Percentiles rank a stretch among this genome's conserved stretches.
Conservation (phyloP, 1,140 invertebrate genomes). For the Drosophila leontia region DNA sequence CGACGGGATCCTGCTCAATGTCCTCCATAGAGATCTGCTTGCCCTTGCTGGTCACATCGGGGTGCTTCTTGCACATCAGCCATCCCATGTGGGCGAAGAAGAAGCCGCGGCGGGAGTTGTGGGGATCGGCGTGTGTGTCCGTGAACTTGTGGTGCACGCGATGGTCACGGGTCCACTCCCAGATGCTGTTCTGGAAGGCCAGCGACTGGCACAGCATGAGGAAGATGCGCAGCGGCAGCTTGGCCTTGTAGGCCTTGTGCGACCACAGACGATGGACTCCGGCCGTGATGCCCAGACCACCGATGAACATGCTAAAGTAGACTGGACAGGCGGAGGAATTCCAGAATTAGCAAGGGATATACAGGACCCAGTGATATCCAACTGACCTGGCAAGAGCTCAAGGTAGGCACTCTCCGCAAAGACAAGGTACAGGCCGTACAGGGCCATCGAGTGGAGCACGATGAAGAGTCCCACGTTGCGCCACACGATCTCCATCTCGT, state of each 20-base stretch:
- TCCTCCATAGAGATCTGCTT: conserved; percentile 90
- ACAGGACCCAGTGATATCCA: not conserved
- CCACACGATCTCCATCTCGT: conserved; percentile 88
- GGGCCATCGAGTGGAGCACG: conserved; percentile 88
- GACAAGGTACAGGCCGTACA: conserved; percentile 89
- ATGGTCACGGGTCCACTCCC: conserved; percentile 87
- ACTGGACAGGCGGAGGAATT: conserved; percentile 24
- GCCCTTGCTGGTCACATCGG: conserved; percentile 88
- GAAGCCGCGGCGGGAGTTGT: conserved; percentile 88
- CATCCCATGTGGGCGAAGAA: conserved; percentile 89
- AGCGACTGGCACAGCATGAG: conserved; percentile 86
- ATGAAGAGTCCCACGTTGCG: conserved; percentile 90
- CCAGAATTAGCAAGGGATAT: not conserved
- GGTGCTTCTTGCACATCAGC: conserved; percentile 87
- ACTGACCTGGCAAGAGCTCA: conserved; percentile 88
- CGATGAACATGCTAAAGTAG: conserved; percentile 64
- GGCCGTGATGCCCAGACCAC: conserved; percentile 90
- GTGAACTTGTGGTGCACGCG: conserved; percentile 89
- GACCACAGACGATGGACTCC: conserved; percentile 94
- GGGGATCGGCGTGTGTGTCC: conserved; percentile 89
- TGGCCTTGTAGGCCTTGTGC: conserved; percentile 93
- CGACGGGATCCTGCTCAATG: conserved; percentile 89
- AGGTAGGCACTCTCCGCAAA: conserved; percentile 87
- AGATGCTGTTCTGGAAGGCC: conserved; percentile 86
- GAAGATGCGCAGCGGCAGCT: conserved; percentile 88